Percentiles rank a stretch among this genome's conserved stretches.
Evolutionary conservation across 2,888 invertebrate genomes (phyloP).

Genomic region (Agapostemon virescens): DNA sequence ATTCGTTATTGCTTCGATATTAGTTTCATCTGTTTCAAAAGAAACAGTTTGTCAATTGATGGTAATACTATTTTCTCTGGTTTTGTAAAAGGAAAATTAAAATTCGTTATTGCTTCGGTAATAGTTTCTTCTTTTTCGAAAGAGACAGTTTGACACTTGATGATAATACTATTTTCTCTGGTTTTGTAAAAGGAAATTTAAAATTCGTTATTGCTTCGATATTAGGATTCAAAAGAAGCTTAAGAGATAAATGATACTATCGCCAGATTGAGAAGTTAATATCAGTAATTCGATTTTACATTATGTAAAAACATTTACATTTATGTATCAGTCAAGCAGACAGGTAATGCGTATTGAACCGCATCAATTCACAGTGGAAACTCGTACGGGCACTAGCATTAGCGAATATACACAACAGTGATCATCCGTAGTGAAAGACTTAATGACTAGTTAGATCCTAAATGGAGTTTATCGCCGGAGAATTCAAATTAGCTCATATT

Average conservation of each 20-base stretch:
- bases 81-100: no score
- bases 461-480: conserved; percentile 10
- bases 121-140: no score
- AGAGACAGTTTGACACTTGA: no score
- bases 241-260: background rate
- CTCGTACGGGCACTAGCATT: background rate
- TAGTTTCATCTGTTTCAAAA: no score
- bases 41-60: no score
- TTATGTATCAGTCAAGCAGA: background rate
- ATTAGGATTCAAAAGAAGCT: background rate
- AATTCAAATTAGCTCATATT: conserved; percentile 10
- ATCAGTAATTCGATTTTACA: background rate
- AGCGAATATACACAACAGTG: background rate
- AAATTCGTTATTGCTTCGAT: no score
- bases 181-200: no score
- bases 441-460: conserved; percentile 7
- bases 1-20: no score
- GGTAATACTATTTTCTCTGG: no score
- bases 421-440: background rate
- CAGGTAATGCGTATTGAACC: background rate
- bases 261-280: background rate
- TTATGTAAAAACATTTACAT: no score
- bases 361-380: background rate
- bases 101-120: no score
- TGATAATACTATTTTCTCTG: no score